A percentile compares a stretch with the other conserved stretches of the same genome.
Conservation (phyloP, 2,888 invertebrate genomes). For the Tenthredo notha region DNA sequence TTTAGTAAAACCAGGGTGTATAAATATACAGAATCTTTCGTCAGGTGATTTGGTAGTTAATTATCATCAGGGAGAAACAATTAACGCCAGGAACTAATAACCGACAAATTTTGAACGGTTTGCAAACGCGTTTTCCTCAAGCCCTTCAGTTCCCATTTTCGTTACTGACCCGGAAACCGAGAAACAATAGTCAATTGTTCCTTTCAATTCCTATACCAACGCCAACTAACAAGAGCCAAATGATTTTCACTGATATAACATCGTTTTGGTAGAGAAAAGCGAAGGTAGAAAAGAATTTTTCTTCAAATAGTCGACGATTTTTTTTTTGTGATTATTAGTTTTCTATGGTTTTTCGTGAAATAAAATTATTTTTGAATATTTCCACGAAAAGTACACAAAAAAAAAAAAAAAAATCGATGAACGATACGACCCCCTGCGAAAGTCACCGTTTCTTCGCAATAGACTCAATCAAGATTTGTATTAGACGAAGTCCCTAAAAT, state of each 20-base stretch:
- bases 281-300: no score
- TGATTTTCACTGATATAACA: not conserved
- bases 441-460: no score
- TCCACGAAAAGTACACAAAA: no score
- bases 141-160: not conserved
- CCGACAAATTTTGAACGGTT: not conserved
- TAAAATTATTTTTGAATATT: no score
- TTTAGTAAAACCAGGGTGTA: not conserved
- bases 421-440: no score
- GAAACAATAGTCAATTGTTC: slow-evolving; percentile 24
- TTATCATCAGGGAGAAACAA: not conserved
- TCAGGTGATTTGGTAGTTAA: not conserved
- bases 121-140: not conserved
- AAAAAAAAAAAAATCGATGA: no score
- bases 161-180: not conserved
- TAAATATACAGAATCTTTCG: not conserved
- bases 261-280: not conserved
- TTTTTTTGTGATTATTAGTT: no score
- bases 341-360: no score
- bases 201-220: not conserved
- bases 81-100: not conserved
- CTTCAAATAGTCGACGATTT: no score
- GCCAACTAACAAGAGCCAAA: not conserved
- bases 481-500: no score
- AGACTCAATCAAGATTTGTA: no score